These are phyloP conservation scores for Cyanoramphus novaezelandiae DNA, from an alignment of 2,113 vertebrate genomes.

Conservation along the genomic window DNA sequence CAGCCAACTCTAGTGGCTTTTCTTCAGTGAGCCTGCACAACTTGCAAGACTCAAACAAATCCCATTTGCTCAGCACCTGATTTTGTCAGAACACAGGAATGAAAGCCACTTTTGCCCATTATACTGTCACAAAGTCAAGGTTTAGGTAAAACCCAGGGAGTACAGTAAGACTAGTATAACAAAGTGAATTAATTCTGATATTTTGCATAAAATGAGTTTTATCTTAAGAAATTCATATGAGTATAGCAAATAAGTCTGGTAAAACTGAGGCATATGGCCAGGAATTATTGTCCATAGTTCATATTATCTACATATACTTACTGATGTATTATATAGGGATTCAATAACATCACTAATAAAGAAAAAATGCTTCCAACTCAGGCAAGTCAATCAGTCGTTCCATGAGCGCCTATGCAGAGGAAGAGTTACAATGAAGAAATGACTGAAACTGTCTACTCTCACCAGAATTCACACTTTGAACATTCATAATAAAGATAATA, in stretches of 20 bases:
- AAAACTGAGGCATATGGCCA: neutral
- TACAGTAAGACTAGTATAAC: neutral
- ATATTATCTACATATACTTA: neutral
- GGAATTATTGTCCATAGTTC: neutral
- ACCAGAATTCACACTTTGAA: neutral
- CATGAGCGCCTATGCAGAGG: neutral
- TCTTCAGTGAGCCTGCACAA: neutral
- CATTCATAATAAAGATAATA: neutral
- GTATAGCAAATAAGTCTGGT: neutral
- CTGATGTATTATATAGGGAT: neutral
- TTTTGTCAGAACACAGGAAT: neutral
- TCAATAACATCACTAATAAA: neutral
- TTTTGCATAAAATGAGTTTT: neutral
- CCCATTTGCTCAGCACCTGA: neutral
- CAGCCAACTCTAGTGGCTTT: neutral
- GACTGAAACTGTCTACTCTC: neutral
- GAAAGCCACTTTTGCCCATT: neutral
- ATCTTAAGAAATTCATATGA: neutral
- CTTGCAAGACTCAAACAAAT: neutral
- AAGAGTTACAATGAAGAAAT: neutral
- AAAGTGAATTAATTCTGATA: neutral
- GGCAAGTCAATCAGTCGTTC: neutral
- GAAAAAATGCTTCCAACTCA: neutral
- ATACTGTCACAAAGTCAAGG: neutral
- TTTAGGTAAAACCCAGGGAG: neutral